Evolutionary conservation across 2,888 invertebrate species (phyloP).

Genomic region (Muscina levida): DNA sequence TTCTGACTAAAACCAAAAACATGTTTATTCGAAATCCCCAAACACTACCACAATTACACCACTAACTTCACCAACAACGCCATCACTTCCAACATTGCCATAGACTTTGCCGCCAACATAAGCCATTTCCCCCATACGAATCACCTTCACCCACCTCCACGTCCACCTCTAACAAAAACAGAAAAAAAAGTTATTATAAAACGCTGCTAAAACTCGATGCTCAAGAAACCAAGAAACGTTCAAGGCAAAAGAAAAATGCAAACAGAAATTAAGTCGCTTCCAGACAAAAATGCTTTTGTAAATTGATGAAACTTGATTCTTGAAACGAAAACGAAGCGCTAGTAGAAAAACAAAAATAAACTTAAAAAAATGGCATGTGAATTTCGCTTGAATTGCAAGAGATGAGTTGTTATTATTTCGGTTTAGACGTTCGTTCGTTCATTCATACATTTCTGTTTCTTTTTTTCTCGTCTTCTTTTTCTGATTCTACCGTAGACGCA

Average conservation of each 20-base stretch:
- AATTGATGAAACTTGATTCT: no score
- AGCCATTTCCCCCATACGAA: not conserved
- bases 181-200: not conserved
- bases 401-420: slow-evolving; percentile 49
- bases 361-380: slow-evolving; percentile 72
- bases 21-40: slow-evolving; percentile 15
- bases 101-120: slow-evolving; percentile 1
- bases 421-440: slow-evolving; percentile 42
- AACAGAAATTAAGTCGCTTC: not conserved
- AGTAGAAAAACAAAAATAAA: slow-evolving; percentile 42
- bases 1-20: slow-evolving; percentile 33
- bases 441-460: slow-evolving; percentile 40
- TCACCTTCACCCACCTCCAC: not conserved
- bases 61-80: slow-evolving; percentile 2
- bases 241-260: slow-evolving; percentile 1
- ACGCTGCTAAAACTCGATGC: slow-evolving; percentile 17
- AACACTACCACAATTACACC: not conserved
- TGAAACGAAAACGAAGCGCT: slow-evolving; percentile 22
- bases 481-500: slow-evolving; percentile 69
- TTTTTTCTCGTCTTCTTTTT: slow-evolving; percentile 10
- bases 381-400: slow-evolving; percentile 74
- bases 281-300: not conserved
- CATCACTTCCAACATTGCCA: slow-evolving; percentile 5
- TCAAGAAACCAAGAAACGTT: slow-evolving; percentile 1
- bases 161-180: not conserved